Conservation (phyloP, 1,140 invertebrate genomes). For the Cecropterus lyciades region DNA sequence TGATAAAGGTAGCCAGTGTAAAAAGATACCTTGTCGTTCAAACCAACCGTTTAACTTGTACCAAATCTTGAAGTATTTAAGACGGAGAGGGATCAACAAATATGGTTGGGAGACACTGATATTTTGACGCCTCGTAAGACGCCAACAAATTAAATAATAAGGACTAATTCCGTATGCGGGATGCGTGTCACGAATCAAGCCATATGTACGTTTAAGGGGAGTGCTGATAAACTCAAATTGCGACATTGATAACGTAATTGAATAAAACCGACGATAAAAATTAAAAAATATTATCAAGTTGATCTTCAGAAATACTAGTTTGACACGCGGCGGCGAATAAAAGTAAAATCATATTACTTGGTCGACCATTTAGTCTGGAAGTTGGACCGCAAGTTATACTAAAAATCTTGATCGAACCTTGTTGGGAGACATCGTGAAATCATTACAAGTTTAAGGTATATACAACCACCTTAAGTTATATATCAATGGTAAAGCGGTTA, state of each 20-base stretch:
- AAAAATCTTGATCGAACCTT: too few relatives aligned
- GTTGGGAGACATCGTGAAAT: too few relatives aligned
- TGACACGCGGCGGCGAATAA: neutral
- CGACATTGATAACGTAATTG: constrained; percentile 35
- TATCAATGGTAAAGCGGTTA: too few relatives aligned
- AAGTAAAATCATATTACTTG: neutral
- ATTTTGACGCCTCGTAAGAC: constrained; percentile 69
- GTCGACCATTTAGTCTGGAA: too few relatives aligned
- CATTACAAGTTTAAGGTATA: too few relatives aligned
- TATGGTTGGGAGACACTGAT: constrained; percentile 52
- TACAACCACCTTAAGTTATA: too few relatives aligned
- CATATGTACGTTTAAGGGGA: constrained; percentile 42
- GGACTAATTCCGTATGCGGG: constrained; percentile 65
- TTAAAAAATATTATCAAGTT: constrained; percentile 8
- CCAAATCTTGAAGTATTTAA: neutral
- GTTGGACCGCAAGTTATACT: too few relatives aligned
- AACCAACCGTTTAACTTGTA: constrained; percentile 10
- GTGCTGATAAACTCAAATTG: constrained; percentile 40
- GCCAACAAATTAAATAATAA: constrained; percentile 75
- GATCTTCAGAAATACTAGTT: neutral
- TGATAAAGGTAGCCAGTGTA: constrained; percentile 57
- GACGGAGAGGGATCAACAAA: constrained; percentile 21
- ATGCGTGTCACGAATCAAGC: constrained; percentile 52
- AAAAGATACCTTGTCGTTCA: constrained; percentile 41
- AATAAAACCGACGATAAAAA: constrained; percentile 16